Evolutionary conservation across 2,888 invertebrate species (phyloP).

Genomic region (Barypeithes pellucidus): DNA sequence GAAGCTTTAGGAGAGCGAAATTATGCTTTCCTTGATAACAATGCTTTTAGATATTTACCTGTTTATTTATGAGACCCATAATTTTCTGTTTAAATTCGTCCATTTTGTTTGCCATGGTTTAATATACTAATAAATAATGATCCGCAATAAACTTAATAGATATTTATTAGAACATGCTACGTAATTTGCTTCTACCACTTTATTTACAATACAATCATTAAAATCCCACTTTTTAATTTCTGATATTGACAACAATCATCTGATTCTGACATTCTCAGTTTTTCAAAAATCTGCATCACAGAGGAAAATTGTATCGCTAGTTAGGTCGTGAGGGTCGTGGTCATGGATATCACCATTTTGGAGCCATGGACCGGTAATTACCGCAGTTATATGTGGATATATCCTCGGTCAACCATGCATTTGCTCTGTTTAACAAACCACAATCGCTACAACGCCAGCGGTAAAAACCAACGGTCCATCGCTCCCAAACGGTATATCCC

Average conservation of each 20-base stretch:
- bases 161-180: slow-evolving; percentile 24
- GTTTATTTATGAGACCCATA: slow-evolving; percentile 68
- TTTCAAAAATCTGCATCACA: too few species aligned
- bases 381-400: too few species aligned
- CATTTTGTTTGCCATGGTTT: slow-evolving; percentile 63
- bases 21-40: background rate
- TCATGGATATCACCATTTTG: too few species aligned
- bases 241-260: background rate
- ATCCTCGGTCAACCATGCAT: too few species aligned
- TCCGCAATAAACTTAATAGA: slow-evolving; percentile 22
- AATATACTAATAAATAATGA: slow-evolving; percentile 21
- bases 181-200: slow-evolving; percentile 13
- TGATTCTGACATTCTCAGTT: background rate
- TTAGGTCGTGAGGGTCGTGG: too few species aligned
- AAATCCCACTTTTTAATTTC: background rate
- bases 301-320: too few species aligned
- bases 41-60: slow-evolving; percentile 59
- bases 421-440: too few species aligned
- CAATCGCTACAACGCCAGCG: too few species aligned
- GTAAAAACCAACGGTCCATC: too few species aligned
- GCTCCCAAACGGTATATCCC: too few species aligned
- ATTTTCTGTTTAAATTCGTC: slow-evolving; percentile 70
- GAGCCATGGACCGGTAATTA: too few species aligned
- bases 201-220: slow-evolving; percentile 18
- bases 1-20: too few species aligned